Evolutionary conservation across 2,888 invertebrate genomes (phyloP), one percentile per base, ranked within the genome.

Genomic region (Phyto melanocephala): DNA sequence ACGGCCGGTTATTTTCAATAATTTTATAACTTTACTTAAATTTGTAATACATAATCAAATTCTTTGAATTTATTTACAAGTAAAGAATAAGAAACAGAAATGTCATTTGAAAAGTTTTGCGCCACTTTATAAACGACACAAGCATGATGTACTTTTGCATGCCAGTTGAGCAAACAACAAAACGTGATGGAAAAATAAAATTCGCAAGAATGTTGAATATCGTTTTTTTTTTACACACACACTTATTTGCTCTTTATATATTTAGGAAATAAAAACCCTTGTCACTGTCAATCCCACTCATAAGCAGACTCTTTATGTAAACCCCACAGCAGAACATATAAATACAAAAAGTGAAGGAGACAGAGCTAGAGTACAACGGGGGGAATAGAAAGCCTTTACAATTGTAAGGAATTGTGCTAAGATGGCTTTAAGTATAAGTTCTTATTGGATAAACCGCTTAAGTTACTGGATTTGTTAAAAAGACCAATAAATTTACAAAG

Each of bases 221-320:
- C 37, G 28, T 35, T 63, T 24, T 10, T 20, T 52, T 37, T n/a
- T n/a, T n/a, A n/a, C n/a, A 24, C 13, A 3, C 11, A 3, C 33
- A 10, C 10, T 35, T 33, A n/a, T 33, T 33, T 15, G 15, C 5
- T 56, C 15, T 10, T 17, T 24, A 22, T 42, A 4, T 63, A 10
- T 10, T 24, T 24, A 1, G 42, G 22, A 76, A 50, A 76, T 35
- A 68, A 67, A 54, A 13, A 77, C 81, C 81, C 79, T 65, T 79
- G 58, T 82, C 81, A 82, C 60, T 75, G 81, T 82, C 81, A 82
- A 79, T 82, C 81, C 78, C 63, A 79, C 70, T 82, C 81, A 82
- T 70, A 75, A 65, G 58, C 81, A 82, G 81, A 75, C 75, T 56
- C 52, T 63, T 78, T 65, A 67, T 58, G 20, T 58, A 67, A 58